These are phyloP conservation scores for Ametastegia equiseti DNA, from an alignment of 2,888 invertebrate genomes.

Conservation along the genomic window DNA sequence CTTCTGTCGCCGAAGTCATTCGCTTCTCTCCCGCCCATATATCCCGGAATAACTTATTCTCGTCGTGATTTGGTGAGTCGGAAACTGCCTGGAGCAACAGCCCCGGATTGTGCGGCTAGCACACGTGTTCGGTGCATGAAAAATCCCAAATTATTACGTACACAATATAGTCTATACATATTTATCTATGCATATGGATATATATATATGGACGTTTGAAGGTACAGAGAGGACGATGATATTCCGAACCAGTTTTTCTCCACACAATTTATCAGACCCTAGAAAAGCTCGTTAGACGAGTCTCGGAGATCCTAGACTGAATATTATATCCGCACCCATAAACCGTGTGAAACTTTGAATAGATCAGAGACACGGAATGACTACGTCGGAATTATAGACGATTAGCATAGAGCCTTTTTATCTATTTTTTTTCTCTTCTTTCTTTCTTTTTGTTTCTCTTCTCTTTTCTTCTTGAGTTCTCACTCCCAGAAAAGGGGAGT, in stretches of 20 bases:
- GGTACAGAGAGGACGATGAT: neutral
- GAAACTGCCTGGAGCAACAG: too few species aligned
- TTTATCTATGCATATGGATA: neutral
- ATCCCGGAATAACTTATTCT: neutral
- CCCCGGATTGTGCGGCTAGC: too few species aligned
- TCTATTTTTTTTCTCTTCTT: too few species aligned
- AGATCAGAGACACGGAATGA: neutral
- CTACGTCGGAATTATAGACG: neutral
- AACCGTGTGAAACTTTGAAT: constrained; percentile 33
- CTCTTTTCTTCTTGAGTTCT: too few species aligned
- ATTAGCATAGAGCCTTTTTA: neutral
- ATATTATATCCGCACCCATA: neutral
- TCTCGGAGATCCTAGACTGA: neutral
- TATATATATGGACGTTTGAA: neutral
- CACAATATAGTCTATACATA: too few species aligned
- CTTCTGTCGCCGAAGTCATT: constrained; percentile 26
- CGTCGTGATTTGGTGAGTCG: too few species aligned
- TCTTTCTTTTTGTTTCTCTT: too few species aligned
- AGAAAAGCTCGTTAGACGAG: neutral
- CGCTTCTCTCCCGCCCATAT: neutral
- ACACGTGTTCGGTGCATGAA: too few species aligned
- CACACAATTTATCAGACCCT: neutral
- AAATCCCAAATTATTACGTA: too few species aligned
- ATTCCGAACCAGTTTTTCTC: constrained; percentile 24
- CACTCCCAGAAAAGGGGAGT: too few species aligned